Evolutionary conservation across 2,113 vertebrate species (phyloP).

Genomic region (Dasypus novemcinctus): DNA sequence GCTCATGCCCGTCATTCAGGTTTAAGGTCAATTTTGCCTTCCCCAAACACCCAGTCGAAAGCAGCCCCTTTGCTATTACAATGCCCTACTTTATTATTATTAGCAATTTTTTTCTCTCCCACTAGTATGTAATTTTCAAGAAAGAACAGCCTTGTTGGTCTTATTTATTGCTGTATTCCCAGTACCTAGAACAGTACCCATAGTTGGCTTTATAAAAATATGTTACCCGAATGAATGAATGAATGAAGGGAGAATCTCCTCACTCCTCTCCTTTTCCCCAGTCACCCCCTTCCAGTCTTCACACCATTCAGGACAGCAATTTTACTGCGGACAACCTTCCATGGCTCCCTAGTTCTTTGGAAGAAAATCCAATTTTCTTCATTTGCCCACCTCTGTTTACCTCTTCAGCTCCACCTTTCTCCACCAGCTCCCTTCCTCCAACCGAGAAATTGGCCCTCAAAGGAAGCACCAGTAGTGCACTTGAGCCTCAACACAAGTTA

Average conservation of each 20-base stretch:
- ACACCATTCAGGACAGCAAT: background rate
- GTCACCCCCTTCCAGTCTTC: background rate
- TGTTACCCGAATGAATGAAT: background rate
- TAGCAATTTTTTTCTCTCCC: conserved; percentile 6
- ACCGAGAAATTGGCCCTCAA: background rate
- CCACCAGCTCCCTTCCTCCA: background rate
- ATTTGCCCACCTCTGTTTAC: background rate
- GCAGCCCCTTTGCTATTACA: background rate
- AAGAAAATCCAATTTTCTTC: background rate
- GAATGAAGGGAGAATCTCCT: background rate
- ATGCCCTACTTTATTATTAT: background rate
- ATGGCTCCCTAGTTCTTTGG: background rate
- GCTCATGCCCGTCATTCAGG: background rate
- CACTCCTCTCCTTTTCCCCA: background rate
- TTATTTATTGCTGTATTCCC: background rate
- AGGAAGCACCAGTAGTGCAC: background rate
- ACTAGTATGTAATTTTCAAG: background rate
- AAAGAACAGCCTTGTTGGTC: background rate
- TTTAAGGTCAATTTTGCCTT: background rate
- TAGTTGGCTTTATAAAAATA: background rate
- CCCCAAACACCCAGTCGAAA: background rate
- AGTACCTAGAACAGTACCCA: background rate
- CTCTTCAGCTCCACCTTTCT: background rate
- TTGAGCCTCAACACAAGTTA: background rate
- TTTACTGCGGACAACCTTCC: background rate